phyloP scores from a whole-genome alignment of 2,888 invertebrate genomes.

The Chrysolina americana region DNA sequence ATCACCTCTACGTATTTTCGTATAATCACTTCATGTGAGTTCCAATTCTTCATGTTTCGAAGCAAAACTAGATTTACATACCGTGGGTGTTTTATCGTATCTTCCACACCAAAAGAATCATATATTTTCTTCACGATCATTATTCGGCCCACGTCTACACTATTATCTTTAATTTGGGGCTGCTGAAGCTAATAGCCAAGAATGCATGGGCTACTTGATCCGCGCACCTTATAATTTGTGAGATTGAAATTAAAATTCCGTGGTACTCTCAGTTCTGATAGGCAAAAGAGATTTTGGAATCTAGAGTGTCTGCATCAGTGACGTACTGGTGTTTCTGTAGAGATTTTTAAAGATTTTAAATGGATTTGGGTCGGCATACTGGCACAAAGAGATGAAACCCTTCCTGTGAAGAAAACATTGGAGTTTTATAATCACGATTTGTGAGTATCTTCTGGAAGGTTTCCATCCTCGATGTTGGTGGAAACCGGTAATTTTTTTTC shows the following conservation, averaged over 20 bases:
- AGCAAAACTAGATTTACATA: not conserved
- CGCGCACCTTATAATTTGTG: constrained; percentile 51
- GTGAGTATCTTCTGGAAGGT: too few species aligned
- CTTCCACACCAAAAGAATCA: constrained; percentile 3
- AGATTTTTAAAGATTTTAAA: too few species aligned
- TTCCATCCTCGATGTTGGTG: too few species aligned
- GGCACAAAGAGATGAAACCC: too few species aligned
- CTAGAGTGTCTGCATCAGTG: not conserved
- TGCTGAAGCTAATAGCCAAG: constrained; percentile 45
- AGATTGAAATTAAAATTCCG: constrained; percentile 45
- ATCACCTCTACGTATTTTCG: too few species aligned
- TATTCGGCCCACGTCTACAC: constrained; percentile 52
- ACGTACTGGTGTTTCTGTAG: not conserved
- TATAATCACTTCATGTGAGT: not conserved
- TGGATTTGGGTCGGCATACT: too few species aligned
- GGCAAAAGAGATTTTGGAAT: constrained; percentile 26
- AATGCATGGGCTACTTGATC: constrained; percentile 41
- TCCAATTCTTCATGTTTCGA: not conserved
- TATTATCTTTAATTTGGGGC: constrained; percentile 55
- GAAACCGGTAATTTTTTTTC: too few species aligned
- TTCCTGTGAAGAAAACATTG: too few species aligned
- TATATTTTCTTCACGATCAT: constrained; percentile 23
- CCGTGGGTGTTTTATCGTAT: not conserved
- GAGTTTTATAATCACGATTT: too few species aligned
- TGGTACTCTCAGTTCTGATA: constrained; percentile 23